Base-by-base conservation (phyloP, 2,888 invertebrate genomes). In the Neria commutata region DNA sequence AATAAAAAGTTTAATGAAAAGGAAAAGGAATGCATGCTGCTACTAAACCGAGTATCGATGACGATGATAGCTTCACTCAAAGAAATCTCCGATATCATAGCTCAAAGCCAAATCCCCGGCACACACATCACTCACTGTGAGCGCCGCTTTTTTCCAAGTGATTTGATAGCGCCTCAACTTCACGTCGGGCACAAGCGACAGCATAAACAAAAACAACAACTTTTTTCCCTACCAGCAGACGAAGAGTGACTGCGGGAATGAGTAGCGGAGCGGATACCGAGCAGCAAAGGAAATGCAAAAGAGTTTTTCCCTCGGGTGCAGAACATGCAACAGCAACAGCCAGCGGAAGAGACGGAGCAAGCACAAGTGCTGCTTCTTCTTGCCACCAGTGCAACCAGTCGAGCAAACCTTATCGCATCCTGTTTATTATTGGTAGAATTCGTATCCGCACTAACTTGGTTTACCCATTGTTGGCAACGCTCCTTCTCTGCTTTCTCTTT, bases 21-120 rank as follows among this genome's bases (percentile, higher is more conserved):
- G n/a, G n/a, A n/a, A n/a, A n/a, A n/a, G n/a, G n/a, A n/a, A n/a
- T n/a, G n/a, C n/a, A n/a, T n/a, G n/a, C n/a, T n/a, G n/a, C n/a
- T 42, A 29, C 21, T 21, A 42, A 42, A 42, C 21, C 42, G 19
- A 42, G 21, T 42, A 19, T 17, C 42, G 42, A 59, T 61, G 61
- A 63, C 61, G 57, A 55, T 63, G 61, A 63, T 63, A 59, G 60
- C 59, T 60, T 60, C 53, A 61, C 59, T 64, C 57, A 61, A 64
- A 64, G 63, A 64, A 61, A 61, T 61, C 55, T 59, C 59, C 63
- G 73, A 73, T 76, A 76, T 75, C 76, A 69, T 74, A 73, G 74
- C 74, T 74, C 74, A 74, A 74, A 74, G 77, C 70, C 64, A 74
- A 73, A 75, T 74, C 76, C 75, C 69, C 66, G 21, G 42, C 5